A percentile compares a stretch with the other conserved stretches of the same genome.
Evolutionary conservation across 2,888 invertebrate genomes (phyloP).

Genomic region (Oligia fasciuncula): DNA sequence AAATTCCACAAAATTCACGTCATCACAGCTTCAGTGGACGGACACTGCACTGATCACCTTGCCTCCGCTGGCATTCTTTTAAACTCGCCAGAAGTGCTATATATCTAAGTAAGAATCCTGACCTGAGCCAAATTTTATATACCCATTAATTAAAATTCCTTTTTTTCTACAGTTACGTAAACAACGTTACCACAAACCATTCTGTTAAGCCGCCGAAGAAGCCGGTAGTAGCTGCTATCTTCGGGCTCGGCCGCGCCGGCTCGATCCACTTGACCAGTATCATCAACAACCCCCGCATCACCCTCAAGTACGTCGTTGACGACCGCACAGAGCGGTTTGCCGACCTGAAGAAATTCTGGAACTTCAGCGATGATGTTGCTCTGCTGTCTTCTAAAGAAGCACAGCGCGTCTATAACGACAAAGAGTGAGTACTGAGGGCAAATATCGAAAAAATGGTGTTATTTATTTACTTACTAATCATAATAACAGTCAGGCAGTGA

Average conservation of each 20-base stretch:
- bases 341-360: conserved; percentile 87
- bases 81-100: not conserved
- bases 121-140: not conserved
- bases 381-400: conserved; percentile 87
- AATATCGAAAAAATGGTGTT: not conserved
- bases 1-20: not conserved
- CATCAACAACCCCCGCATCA: conserved; percentile 83
- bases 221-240: conserved; percentile 87
- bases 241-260: conserved; percentile 91
- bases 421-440: conserved; percentile 77
- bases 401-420: conserved; percentile 87
- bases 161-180: conserved; percentile 77
- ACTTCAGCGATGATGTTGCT: conserved; percentile 81
- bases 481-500: too few species aligned
- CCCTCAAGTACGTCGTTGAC: conserved; percentile 90
- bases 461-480: not conserved
- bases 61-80: not conserved
- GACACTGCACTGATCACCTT: too few species aligned
- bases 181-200: conserved; percentile 78
- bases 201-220: conserved; percentile 64
- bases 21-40: not conserved
- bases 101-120: not conserved
- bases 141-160: too few species aligned
- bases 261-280: conserved; percentile 90
- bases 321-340: conserved; percentile 84